Base-by-base conservation (phyloP, 2,888 invertebrate genomes). In the Plemyria rubiginata region DNA sequence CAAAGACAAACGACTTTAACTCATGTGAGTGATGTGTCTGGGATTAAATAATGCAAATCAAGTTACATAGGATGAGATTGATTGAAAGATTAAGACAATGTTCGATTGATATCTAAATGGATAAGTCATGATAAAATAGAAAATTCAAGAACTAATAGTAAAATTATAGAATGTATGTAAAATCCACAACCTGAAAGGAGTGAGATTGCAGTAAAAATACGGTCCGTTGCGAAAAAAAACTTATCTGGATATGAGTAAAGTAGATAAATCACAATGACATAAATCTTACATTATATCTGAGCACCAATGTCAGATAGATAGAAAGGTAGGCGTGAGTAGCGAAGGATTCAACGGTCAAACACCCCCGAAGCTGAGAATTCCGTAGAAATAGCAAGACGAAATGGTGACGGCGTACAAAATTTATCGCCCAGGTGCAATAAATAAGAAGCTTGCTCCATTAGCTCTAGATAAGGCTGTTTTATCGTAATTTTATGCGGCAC, bases 401-500 rank as follows among this genome's bases (percentile, higher is more conserved):
- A 62, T 60, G 56, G 67, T 68, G 71, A 66, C 55, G 67, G 54
- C 59, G 65, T 51, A 54, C 66, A 57, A 60, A 67, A 70, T 71
- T 71, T 70, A 71, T 66, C 72, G 75, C 61, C 63, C 76, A 79
- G 78, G 77, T 79, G 78, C 76, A 74, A 86, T 86, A 84, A 84
- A 86, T 84, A 83, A 80, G 80, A 79, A 77, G 78, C 74, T 74
- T 72, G 66, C 75, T 75, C 83, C 84, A 83, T 86, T 71, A 70
- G 71, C 57, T 56, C 62, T 61, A 82, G 85, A 86, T 87, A 87
- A 84, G 80, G 76, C 80, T 80, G 79, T 75, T 86, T 86, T 86
- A 87, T 86, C 81, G 86, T 85, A 84, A 87, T 74, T 72, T 74
- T 87, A 87, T 87, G 82, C 86, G 76, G 75, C 77, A 81, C 83